Conservation (phyloP, 2,888 invertebrate genomes). For the Diaperis boleti region DNA sequence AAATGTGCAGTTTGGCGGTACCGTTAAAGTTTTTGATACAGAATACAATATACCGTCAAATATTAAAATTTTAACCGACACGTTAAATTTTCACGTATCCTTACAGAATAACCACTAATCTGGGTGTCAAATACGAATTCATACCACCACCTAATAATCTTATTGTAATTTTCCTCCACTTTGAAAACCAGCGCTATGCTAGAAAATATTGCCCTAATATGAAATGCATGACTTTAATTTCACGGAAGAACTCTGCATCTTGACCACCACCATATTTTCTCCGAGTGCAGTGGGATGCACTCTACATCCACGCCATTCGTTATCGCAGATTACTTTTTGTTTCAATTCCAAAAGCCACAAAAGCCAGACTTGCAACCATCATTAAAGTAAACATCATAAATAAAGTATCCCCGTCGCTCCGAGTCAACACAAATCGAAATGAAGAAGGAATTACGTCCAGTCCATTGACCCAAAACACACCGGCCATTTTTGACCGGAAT, state of each 20-base stretch:
- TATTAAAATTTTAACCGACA: too few species aligned
- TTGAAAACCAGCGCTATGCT: background rate
- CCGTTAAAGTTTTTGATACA: too few species aligned
- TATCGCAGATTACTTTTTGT: conserved; percentile 58
- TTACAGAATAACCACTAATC: too few species aligned
- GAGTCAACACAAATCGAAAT: conserved; percentile 40
- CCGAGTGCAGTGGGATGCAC: conserved; percentile 26
- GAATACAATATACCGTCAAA: too few species aligned
- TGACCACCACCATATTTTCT: background rate
- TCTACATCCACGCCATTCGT: conserved; percentile 37
- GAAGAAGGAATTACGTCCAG: conserved; percentile 35
- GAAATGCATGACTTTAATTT: background rate
- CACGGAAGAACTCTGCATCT: too few species aligned
- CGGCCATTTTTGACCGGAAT: background rate
- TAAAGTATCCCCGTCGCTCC: conserved; percentile 51
- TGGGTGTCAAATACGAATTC: too few species aligned
- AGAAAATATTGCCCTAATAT: background rate
- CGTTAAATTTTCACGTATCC: too few species aligned
- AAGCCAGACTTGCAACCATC: conserved; percentile 46
- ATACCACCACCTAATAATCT: too few species aligned
- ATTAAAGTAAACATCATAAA: conserved; percentile 54
- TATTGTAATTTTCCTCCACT: too few species aligned
- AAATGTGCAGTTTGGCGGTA: too few species aligned
- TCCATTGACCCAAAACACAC: conserved; percentile 25
- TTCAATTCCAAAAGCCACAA: conserved; percentile 56